Evolutionary conservation across 2,888 invertebrate species (phyloP).

Genomic region (Oconnorella tubifera): DNA sequence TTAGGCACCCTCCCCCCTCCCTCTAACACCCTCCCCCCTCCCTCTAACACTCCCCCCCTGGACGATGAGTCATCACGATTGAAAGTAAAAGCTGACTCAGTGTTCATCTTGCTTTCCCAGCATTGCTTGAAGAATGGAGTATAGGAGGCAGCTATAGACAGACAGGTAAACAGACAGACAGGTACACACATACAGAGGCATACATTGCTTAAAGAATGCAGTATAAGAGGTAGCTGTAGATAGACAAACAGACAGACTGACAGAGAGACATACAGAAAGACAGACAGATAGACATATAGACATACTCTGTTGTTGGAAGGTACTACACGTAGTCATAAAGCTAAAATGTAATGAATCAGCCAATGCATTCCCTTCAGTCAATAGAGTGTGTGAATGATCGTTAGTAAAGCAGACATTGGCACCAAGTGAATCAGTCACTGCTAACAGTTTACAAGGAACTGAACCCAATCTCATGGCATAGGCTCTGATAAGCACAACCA

Average conservation of each 20-base stretch:
- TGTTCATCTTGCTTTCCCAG: slow-evolving; percentile 92
- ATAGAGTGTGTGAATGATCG: slow-evolving; percentile 81
- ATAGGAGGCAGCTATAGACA: slow-evolving; percentile 81
- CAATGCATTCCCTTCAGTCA: slow-evolving; percentile 87
- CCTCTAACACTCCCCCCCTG: not conserved
- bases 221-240: too few relatives aligned
- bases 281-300: too few relatives aligned
- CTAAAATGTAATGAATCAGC: slow-evolving; percentile 84
- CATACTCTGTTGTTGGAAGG: slow-evolving; percentile 80
- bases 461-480: slow-evolving; percentile 90
- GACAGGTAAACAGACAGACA: too few relatives aligned
- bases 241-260: too few relatives aligned
- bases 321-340: slow-evolving; percentile 79
- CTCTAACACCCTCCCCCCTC: too few relatives aligned
- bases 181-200: too few relatives aligned
- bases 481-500: slow-evolving; percentile 65
- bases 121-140: slow-evolving; percentile 94
- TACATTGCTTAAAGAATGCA: too few relatives aligned
- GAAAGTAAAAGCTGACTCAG: slow-evolving; percentile 67
- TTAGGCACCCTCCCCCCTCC: too few relatives aligned
- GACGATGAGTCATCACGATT: not conserved
- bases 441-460: slow-evolving; percentile 87
- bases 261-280: too few relatives aligned
- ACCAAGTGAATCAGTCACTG: slow-evolving; percentile 72
- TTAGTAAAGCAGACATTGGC: slow-evolving; percentile 85